Base-by-base conservation (phyloP, 2,888 invertebrate species). In the Auanema sp. region DNA sequence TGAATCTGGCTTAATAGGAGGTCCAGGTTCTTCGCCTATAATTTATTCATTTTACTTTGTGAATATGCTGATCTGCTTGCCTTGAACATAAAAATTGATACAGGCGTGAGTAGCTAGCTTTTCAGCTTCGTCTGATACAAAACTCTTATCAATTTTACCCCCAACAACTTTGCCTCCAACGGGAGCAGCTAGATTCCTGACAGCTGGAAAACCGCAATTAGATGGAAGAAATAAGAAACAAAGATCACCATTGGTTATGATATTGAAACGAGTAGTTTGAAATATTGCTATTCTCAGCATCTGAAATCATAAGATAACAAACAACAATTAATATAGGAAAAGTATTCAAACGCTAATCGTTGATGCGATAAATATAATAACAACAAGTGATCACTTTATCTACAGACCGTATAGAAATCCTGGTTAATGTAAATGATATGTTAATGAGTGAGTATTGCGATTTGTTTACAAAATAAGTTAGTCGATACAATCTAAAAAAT, bases 21-120 rank as follows among this genome's bases (percentile, higher is more conserved):
- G 85, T 52, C 86, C 86, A 1, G 85, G 85, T 65, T 85, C 85
- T 21, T 80, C 77, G 3, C 85, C 86, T 68, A 41, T 53, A 61
- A 18, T 33, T 23, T 44, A 51, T 10, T 18, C 42, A 12, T 10
- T n/a, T n/a, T 3, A 21, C 24, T 18, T 18, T n/a, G 18, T 5
- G n/a, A 11, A 60, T 52, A 53, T 8, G 43, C 12, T 43, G 2
- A 25, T 3, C 10, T 11, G 40, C 60, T 5, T 58, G 75, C 77
- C 80, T 70, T 79, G 78, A 52, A 71, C 66, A 47, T 77, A 76
- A 62, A 75, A 79, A 63, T 82, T 82, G 54, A 83, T 72, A 65
- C 79, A 81, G 11, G 78, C 82, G 64, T 75, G 75, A 11, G 72
- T 72, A 21, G 75, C 73, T 33, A 82, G 63, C 64, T 81, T 80